A percentile compares a stretch with the other conserved stretches of the same genome.
Conservation (phyloP, 2,888 invertebrate species). For the Pristionchus arcanus region DNA sequence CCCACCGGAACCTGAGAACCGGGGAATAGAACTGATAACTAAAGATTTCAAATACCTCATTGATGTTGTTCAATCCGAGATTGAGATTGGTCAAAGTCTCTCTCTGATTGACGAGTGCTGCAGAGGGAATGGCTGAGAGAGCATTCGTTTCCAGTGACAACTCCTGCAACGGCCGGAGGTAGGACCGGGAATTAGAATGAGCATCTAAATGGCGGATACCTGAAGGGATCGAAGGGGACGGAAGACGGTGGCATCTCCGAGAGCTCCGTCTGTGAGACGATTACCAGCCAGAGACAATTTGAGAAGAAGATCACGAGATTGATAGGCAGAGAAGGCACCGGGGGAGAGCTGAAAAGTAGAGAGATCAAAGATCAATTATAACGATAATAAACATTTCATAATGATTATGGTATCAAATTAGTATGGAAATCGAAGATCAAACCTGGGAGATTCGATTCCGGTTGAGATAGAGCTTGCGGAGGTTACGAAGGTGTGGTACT, state of each 20-base stretch:
- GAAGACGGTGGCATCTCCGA: slow-evolving; percentile 74
- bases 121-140: slow-evolving; percentile 74
- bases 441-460: slow-evolving; percentile 58
- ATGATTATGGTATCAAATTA: too few relatives aligned
- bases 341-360: slow-evolving; percentile 62
- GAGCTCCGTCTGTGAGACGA: slow-evolving; percentile 72
- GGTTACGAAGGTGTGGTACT: slow-evolving; percentile 72
- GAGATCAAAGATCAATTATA: background rate
- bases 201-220: slow-evolving; percentile 69
- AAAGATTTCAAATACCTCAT: slow-evolving; percentile 59
- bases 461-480: slow-evolving; percentile 78
- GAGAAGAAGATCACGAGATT: slow-evolving; percentile 71
- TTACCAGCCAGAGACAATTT: slow-evolving; percentile 78
- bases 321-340: slow-evolving; percentile 72
- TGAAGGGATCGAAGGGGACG: slow-evolving; percentile 75
- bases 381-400: too few relatives aligned
- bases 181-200: background rate
- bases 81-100: slow-evolving; percentile 77
- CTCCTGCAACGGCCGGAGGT: slow-evolving; percentile 64
- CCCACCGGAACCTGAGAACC: slow-evolving; percentile 75
- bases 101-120: slow-evolving; percentile 74
- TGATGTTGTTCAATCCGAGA: slow-evolving; percentile 77
- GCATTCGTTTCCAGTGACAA: slow-evolving; percentile 78
- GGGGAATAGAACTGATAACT: background rate
- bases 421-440: background rate